Conservation (phyloP, 2,797 vertebrate genomes). For the Intellagama lesueurii region DNA sequence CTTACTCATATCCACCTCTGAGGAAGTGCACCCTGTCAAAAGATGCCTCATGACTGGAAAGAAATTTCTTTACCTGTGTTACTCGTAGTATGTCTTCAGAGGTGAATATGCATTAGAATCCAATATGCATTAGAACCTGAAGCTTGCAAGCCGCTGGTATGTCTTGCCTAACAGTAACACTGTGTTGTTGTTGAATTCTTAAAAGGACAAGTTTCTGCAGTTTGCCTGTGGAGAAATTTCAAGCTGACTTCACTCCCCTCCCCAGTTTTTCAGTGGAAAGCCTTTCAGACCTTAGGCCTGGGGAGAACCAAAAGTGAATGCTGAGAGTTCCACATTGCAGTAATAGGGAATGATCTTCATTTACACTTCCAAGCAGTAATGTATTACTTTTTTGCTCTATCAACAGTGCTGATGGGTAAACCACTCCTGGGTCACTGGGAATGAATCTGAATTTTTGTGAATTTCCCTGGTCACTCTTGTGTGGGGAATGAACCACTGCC, state of each 20-base stretch:
- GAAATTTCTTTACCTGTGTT: conserved; percentile 39
- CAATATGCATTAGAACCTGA: conserved; percentile 1
- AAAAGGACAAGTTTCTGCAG: background rate
- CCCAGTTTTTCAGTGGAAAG: background rate
- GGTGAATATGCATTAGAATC: conserved; percentile 14
- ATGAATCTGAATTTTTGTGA: too few species aligned
- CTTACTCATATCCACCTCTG: conserved; percentile 10
- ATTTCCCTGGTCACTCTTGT: too few species aligned
- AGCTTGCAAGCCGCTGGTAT: conserved; percentile 8
- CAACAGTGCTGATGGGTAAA: background rate
- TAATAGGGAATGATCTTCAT: background rate
- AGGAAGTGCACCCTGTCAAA: conserved; percentile 8
- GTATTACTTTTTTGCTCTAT: background rate
- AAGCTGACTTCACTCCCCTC: conserved; percentile 17
- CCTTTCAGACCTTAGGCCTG: background rate
- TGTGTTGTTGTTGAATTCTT: background rate
- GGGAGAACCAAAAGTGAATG: background rate
- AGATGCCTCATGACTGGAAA: background rate
- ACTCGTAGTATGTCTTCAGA: background rate
- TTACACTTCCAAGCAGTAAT: background rate
- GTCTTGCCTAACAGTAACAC: background rate
- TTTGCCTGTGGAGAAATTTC: conserved; percentile 63
- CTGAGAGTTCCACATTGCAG: background rate
- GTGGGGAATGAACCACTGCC: background rate
- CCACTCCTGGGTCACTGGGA: too few species aligned